Evolutionary conservation across 2,113 vertebrate genomes (phyloP).

Genomic region (Galbula dea): DNA sequence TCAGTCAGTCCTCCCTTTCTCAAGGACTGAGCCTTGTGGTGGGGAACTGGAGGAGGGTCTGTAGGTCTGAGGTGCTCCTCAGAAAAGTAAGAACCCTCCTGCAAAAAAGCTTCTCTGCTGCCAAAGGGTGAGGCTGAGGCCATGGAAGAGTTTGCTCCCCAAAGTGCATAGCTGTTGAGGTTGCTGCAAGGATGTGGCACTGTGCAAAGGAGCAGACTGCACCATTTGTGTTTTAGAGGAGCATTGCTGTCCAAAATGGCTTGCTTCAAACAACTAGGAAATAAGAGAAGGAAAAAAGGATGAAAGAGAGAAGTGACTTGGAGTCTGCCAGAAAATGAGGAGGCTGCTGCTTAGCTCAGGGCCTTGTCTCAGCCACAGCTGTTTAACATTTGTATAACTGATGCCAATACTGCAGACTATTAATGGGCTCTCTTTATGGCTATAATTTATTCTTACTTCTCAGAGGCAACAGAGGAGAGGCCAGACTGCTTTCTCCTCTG

Average conservation of each 20-base stretch:
- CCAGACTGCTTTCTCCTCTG: background rate
- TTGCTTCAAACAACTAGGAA: background rate
- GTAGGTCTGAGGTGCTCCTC: background rate
- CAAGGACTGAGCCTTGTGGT: background rate
- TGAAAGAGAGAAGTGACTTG: background rate
- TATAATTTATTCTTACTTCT: constrained; percentile 30
- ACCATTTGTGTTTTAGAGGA: no score
- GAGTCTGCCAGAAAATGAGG: background rate
- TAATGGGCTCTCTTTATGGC: background rate
- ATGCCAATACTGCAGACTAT: background rate
- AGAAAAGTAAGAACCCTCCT: background rate
- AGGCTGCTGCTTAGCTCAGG: background rate
- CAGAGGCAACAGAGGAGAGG: background rate
- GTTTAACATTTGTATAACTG: background rate
- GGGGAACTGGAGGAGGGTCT: background rate
- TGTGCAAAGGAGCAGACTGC: background rate
- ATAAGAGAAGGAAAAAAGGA: background rate
- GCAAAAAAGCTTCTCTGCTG: background rate
- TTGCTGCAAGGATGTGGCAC: background rate
- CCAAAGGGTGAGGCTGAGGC: fast-evolving
- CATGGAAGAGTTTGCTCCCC: fast-evolving
- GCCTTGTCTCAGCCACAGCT: background rate
- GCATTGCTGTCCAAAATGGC: no score
- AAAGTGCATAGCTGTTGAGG: background rate
- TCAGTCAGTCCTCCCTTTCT: background rate